A percentile compares a stretch with the other conserved stretches of the same genome.
Conservation (phyloP, 1,140 invertebrate genomes). For the Anagrus nilaparvatae region DNA sequence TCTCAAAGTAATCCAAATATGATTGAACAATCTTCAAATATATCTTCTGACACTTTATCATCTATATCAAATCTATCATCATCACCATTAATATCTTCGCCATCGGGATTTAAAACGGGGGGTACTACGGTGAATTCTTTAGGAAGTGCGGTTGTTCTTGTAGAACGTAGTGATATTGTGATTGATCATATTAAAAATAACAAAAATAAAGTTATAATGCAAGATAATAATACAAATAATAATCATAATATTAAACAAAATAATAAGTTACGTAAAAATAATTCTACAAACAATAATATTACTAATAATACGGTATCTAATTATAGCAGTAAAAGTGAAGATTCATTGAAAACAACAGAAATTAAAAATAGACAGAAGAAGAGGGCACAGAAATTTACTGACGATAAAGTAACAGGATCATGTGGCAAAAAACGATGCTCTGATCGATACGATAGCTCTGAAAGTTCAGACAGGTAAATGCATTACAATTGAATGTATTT, state of each 20-base stretch:
- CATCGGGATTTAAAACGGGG: conserved; percentile 1
- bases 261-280: not conserved
- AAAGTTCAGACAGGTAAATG: conserved; percentile 78
- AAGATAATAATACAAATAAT: conserved; percentile 1
- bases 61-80: not conserved
- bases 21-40: no score
- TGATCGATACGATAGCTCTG: conserved; percentile 80
- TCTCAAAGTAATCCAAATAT: no score
- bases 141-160: conserved; percentile 13
- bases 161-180: conserved; percentile 13
- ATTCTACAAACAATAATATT: not conserved
- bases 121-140: not conserved
- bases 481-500: no score
- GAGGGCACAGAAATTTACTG: conserved; percentile 30
- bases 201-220: conserved; percentile 5
- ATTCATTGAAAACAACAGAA: conserved; percentile 7
- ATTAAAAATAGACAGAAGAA: conserved; percentile 6
- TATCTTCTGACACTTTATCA: not conserved
- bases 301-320: not conserved
- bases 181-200: not conserved
- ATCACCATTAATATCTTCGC: not conserved
- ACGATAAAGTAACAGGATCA: conserved; percentile 28
- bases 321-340: conserved; percentile 6
- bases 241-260: conserved; percentile 3
- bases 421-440: conserved; percentile 72